Percentiles rank a stretch among this genome's conserved stretches.
These are phyloP conservation scores for Mesorhabditis sp. DNA, from an alignment of 2,888 invertebrate genomes.

Conservation along the genomic window DNA sequence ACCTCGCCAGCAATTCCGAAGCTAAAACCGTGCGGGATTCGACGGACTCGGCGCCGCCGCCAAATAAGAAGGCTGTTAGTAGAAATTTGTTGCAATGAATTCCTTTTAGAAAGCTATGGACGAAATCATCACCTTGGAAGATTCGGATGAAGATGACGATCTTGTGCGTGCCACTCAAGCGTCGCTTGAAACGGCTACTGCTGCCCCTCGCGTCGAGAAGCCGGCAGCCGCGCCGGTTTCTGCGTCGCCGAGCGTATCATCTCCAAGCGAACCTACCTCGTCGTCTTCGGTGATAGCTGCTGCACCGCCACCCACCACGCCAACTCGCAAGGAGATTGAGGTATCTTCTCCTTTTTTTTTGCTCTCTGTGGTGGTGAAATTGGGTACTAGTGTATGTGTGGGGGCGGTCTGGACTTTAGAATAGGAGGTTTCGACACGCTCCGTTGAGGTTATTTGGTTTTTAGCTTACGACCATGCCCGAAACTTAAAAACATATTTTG, in stretches of 20 bases:
- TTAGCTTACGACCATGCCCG: no score
- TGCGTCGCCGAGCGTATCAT: neutral
- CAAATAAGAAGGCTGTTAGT: neutral
- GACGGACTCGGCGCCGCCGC: neutral
- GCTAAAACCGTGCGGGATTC: neutral
- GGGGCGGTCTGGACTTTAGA: neutral
- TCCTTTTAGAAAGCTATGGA: neutral
- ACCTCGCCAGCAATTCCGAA: no score
- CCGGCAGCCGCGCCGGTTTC: neutral
- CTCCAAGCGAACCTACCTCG: neutral
- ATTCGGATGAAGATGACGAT: constrained; percentile 2
- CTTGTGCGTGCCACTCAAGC: neutral
- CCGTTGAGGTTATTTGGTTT: no score
- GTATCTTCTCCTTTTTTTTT: no score
- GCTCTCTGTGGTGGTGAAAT: no score
- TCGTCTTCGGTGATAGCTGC: neutral
- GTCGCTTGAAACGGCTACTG: neutral
- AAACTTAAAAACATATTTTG: no score
- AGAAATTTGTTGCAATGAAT: neutral
- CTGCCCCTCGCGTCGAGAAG: no score
- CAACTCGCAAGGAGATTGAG: neutral
- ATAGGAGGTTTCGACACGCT: no score
- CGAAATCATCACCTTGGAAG: neutral
- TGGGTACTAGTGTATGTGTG: neutral
- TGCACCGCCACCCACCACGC: neutral